Conservation (phyloP, 1,140 invertebrate genomes). For the Drosophila fuyamai region DNA sequence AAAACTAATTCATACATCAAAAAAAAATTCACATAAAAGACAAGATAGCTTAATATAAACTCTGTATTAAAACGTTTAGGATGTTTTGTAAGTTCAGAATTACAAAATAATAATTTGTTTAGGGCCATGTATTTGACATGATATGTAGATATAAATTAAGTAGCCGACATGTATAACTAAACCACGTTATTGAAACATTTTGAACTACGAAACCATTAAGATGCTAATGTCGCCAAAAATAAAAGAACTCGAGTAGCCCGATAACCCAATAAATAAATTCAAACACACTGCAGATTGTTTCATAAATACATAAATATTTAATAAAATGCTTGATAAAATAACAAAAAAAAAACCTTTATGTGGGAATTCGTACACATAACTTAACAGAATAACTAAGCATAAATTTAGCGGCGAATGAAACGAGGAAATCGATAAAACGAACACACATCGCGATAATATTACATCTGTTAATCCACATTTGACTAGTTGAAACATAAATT, state of each 20-base stretch:
- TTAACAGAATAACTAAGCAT: slow-evolving; percentile 23
- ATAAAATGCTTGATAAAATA: slow-evolving; percentile 42
- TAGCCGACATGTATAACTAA: neutral
- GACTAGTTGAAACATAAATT: slow-evolving; percentile 72
- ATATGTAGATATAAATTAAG: neutral
- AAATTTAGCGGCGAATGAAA: slow-evolving; percentile 28
- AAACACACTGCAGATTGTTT: slow-evolving; percentile 15
- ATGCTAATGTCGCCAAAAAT: no score
- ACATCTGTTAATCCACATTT: slow-evolving; percentile 62
- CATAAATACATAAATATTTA: slow-evolving; percentile 72
- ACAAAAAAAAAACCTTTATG: slow-evolving; percentile 46
- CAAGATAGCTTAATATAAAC: no score
- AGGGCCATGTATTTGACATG: no score
- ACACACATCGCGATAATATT: slow-evolving; percentile 20
- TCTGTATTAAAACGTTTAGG: no score
- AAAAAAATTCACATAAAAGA: no score
- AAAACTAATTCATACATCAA: no score
- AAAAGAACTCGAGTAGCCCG: neutral
- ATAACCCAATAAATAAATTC: slow-evolving; percentile 3
- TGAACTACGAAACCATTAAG: no score
- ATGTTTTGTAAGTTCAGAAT: no score
- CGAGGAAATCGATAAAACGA: slow-evolving; percentile 12
- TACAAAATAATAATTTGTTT: no score
- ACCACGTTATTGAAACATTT: no score
- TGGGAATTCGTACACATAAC: slow-evolving; percentile 8